Evolutionary conservation across 2,888 invertebrate species (phyloP).

Genomic region (Thera britannica): DNA sequence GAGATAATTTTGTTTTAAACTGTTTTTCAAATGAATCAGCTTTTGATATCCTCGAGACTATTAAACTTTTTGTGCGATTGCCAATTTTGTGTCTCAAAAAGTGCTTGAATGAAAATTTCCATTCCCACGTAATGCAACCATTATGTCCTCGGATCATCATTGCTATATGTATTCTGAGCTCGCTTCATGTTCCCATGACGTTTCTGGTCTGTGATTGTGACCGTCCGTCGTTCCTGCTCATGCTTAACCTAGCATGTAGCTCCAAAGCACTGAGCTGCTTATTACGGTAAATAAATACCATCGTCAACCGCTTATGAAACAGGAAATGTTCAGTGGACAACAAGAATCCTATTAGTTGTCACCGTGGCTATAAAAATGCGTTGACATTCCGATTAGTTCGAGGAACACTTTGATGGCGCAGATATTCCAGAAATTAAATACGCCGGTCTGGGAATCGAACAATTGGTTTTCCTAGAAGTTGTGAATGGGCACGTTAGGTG

Average conservation of each 20-base stretch:
- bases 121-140: conserved; percentile 32
- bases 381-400: conserved; percentile 28
- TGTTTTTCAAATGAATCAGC: conserved; percentile 28
- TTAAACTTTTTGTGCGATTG: conserved; percentile 25
- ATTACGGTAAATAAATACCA: conserved; percentile 1
- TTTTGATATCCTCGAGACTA: conserved; percentile 28
- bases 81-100: conserved; percentile 20
- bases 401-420: conserved; percentile 49
- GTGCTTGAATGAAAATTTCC: conserved; percentile 23
- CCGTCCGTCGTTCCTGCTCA: conserved; percentile 50
- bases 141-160: conserved; percentile 45
- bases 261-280: conserved; percentile 31
- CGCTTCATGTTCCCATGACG: conserved; percentile 75
- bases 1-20: conserved; percentile 35
- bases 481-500: conserved; percentile 57
- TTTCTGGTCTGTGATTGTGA: conserved; percentile 68
- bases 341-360: conserved; percentile 16
- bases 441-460: conserved; percentile 67
- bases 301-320: conserved; percentile 4
- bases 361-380: conserved; percentile 14
- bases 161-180: conserved; percentile 62
- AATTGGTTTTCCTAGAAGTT: conserved; percentile 69
- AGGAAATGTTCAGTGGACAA: conserved; percentile 14
- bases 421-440: conserved; percentile 58
- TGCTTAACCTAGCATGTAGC: conserved; percentile 54